Conservation (phyloP, 2,113 vertebrate species). For the Talpa occidentalis region DNA sequence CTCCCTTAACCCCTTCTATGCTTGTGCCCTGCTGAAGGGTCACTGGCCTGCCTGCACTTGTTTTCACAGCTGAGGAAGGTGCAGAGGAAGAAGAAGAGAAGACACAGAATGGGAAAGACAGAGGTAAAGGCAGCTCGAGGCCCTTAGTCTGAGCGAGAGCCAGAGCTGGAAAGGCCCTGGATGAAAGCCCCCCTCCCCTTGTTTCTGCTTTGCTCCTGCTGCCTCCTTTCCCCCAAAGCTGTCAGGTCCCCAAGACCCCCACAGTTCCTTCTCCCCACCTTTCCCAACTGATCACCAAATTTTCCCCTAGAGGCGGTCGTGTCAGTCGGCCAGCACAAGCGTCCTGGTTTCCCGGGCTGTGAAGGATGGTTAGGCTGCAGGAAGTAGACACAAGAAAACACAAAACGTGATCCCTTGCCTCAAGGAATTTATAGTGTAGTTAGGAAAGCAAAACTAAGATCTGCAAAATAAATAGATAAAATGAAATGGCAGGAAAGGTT, state of each 20-base stretch:
- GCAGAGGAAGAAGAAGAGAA: conserved; percentile 91
- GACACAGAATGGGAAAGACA: conserved; percentile 94
- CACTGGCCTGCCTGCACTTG: conserved; percentile 65
- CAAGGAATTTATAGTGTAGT: neutral
- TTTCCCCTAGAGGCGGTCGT: neutral
- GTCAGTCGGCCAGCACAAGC: neutral
- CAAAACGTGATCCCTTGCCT: neutral
- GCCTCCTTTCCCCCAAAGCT: neutral
- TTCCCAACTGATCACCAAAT: neutral
- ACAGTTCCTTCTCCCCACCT: neutral
- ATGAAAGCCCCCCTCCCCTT: no score
- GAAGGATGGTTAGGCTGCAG: neutral
- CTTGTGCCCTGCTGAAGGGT: conserved; percentile 36
- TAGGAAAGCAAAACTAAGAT: conserved; percentile 32
- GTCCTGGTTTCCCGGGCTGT: neutral
- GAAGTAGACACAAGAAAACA: neutral
- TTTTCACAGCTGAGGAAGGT: conserved; percentile 91
- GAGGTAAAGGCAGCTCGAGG: conserved; percentile 86
- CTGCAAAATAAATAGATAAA: neutral
- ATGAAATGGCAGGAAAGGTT: neutral
- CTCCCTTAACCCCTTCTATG: neutral
- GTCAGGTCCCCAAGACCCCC: neutral
- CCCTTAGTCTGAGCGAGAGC: neutral
- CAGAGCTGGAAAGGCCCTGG: neutral
- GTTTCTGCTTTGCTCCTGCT: neutral